Evolutionary conservation across 2,888 invertebrate genomes (phyloP), one percentile per base, ranked within the genome.

Genomic region (Drosophila neonasuta): DNA sequence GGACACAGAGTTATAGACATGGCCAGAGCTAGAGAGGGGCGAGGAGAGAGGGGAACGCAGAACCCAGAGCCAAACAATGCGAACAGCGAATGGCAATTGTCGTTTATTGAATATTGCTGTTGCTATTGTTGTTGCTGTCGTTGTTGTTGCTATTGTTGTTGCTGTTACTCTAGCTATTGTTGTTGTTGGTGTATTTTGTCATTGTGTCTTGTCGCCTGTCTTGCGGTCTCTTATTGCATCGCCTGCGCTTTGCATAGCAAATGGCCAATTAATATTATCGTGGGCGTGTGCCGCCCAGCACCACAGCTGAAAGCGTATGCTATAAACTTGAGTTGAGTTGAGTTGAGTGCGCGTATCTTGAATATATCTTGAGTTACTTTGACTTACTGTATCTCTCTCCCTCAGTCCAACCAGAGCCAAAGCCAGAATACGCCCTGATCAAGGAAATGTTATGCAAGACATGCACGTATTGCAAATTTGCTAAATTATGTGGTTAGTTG

Each of bases 171-270:
- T 17, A 3, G 17, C 17, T 20, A 3, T 20, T 20, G 20, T 3
- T 20, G 74, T 36, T 70, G 73, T 32, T 77, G 67, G 15, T 63
- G 72, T 64, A 87, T 87, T 82, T 87, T 82, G 81, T 82, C 87
- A 87, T 86, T 86, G 83, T 87, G 84, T 86, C 86, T 87, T 80
- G 87, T 80, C 70, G 65, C 63, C 66, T 84, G 84, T 86, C 78
- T 60, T 46, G 73, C 45, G 66, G 72, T 45, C 79, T 74, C 69
- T 77, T 66, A 69, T 80, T 70, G 81, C 81, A 68, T 67, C 61
- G 75, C 66, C 64, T 64, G 75, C 69, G 69, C 60, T 63, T 78
- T 77, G 77, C 77, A 78, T 79, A 79, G 80, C 73, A 71, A 80
- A 80, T 80, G 78, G 80, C 79, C 81, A 81, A 87, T 87, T 87